Evolutionary conservation across 2,113 vertebrate genomes (phyloP).

Genomic region (Hippocampus comes): DNA sequence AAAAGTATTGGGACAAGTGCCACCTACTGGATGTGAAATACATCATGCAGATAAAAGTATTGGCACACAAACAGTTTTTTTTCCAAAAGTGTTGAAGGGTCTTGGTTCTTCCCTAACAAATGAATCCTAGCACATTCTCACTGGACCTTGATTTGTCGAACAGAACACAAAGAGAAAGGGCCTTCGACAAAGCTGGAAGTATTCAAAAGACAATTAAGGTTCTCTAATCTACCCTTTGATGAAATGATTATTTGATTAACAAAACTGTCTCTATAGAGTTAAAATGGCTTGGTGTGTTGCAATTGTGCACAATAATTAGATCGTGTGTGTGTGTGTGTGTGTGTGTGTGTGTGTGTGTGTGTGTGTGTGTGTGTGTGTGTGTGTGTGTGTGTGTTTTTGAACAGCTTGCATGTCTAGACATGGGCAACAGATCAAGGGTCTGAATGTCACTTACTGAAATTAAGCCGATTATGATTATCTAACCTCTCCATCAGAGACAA

Average conservation of each 20-base stretch:
- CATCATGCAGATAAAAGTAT: not conserved
- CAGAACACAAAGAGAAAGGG: not conserved
- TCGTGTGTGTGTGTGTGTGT: not conserved
- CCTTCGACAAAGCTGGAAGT: not conserved
- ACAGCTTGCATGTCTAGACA: not conserved
- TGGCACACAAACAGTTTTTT: not conserved
- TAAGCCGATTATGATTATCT: constrained; percentile 68
- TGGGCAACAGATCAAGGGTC: constrained; percentile 4
- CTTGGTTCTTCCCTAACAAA: not conserved
- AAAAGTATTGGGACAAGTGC: not conserved
- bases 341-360: too few species aligned
- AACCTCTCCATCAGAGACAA: constrained; percentile 33
- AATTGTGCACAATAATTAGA: not conserved
- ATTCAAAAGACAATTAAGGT: not conserved
- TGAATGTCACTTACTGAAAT: constrained; percentile 63
- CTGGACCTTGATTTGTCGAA: not conserved
- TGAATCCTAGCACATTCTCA: not conserved
- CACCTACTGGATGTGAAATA: not conserved
- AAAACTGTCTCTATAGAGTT: not conserved
- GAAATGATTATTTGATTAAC: not conserved
- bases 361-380: too few species aligned
- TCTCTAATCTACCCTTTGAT: not conserved
- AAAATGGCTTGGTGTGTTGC: not conserved
- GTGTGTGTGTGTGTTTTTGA: not conserved
- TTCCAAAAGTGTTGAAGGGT: not conserved